Conservation (phyloP, 2,113 vertebrate genomes). For the Callipepla californica region DNA sequence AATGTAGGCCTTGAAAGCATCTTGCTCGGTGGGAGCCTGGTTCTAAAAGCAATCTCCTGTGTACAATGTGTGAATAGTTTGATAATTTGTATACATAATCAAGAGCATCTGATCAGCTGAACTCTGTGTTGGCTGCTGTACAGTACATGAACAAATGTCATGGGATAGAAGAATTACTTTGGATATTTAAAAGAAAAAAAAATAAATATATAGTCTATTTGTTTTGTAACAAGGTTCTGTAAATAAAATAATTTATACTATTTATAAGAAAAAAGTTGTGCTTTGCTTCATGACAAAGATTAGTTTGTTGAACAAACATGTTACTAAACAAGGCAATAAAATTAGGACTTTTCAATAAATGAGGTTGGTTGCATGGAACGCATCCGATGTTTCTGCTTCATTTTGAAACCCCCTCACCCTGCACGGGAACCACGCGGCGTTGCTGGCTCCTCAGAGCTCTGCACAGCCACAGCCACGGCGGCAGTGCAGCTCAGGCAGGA, state of each 20-base stretch:
- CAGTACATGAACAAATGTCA: conserved; percentile 99
- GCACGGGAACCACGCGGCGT: conserved; percentile 43
- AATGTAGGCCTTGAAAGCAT: conserved; percentile 87
- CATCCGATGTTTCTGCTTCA: conserved; percentile 75
- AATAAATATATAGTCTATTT: conserved; percentile 99
- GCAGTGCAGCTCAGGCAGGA: not conserved
- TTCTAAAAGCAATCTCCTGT: conserved; percentile 90
- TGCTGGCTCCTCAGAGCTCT: not conserved
- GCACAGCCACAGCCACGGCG: not conserved
- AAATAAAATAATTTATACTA: conserved; percentile 99
- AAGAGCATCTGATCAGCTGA: conserved; percentile 97
- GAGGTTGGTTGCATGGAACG: conserved; percentile 79
- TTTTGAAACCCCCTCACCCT: conserved; percentile 62
- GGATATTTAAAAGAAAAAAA: conserved; percentile 97
- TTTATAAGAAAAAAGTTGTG: conserved; percentile 98
- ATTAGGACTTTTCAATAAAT: conserved; percentile 82
- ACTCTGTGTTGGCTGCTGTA: conserved; percentile 99
- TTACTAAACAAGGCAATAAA: conserved; percentile 84
- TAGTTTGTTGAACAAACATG: conserved; percentile 83
- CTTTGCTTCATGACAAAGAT: conserved; percentile 84
- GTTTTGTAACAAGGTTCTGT: conserved; percentile 99
- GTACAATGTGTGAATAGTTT: conserved; percentile 94
- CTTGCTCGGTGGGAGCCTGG: conserved; percentile 83
- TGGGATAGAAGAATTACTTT: conserved; percentile 97
- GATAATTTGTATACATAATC: conserved; percentile 92